Evolutionary conservation across 2,113 vertebrate genomes (phyloP).

Genomic region (Leptobrachium ailaonicum): DNA sequence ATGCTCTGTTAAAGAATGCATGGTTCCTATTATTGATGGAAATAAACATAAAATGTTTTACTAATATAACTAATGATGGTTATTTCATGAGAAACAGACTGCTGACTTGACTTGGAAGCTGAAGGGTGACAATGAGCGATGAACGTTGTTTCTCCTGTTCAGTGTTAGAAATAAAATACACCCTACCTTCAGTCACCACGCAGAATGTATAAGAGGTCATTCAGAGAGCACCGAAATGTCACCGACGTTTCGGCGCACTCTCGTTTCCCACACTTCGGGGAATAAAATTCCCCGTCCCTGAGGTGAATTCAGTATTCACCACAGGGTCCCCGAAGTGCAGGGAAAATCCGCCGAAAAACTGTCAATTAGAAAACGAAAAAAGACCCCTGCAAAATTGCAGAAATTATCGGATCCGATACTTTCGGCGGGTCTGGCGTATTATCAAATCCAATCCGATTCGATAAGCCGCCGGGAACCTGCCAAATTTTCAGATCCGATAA

Average conservation of each 20-base stretch:
- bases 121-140: neutral
- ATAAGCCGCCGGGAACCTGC: no score
- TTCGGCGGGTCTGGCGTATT: no score
- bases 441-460: no score
- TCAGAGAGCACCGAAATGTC: no score
- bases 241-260: no score
- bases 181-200: constrained; percentile 7
- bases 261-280: no score
- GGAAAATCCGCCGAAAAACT: neutral
- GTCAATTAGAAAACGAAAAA: neutral
- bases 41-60: constrained; percentile 60
- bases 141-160: constrained; percentile 25
- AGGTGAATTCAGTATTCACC: no score
- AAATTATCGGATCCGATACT: no score
- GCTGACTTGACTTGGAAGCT: constrained; percentile 33
- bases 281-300: no score
- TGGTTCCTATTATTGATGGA: constrained; percentile 71
- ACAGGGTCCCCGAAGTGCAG: no score
- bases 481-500: no score
- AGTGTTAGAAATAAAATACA: constrained; percentile 18
- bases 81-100: constrained; percentile 54
- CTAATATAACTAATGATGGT: constrained; percentile 54
- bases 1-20: constrained; percentile 69
- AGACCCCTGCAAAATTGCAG: no score
- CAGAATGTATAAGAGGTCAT: neutral